Evolutionary conservation across 2,113 vertebrate genomes (phyloP), one percentile per base, ranked within the genome.

Genomic region (Gallinago jamesoni): DNA sequence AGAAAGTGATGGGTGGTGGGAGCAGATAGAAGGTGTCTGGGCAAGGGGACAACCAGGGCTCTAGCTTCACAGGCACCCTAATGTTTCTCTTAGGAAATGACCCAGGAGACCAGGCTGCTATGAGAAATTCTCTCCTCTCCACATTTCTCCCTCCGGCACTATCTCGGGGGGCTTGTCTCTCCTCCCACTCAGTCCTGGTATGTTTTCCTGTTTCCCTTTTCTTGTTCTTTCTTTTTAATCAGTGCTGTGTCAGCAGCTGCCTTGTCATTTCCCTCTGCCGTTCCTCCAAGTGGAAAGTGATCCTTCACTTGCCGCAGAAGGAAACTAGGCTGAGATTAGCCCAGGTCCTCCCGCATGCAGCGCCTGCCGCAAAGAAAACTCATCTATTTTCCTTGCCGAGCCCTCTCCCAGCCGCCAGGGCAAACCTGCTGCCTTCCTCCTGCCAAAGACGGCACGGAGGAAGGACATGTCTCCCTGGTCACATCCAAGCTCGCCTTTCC

Each of bases 231-330:
- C 62, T 66, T 76, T 93, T 80, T 92, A 85, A 93, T 86, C 75
- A 94, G 50, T 79, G 97, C 93, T 92, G 57, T 87, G 96, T 95
- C 97, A 97, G 93, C 97, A 97, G 76, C 81, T 95, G 94, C 63
- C 84, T 87, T 68, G 64, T 97, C 77, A 87, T 87, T 95, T 94
- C 73, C 81, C 75, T 93, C 78, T 90, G 82, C 72, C 73, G 80
- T 57, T 96, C 68, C 81, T 94, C 87, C 87, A 78, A 93, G 74
- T 89, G 96, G 89, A 94, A 96, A 95, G 63, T 52, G 93, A 94
- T 95, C 87, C 93, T 80, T 96, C 94, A 90, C 45, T 75, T 5
- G 10, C 91, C 70, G 80, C 48, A 94, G 81, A 83, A 93, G 86
- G 88, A 94, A 95, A 83, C 57, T 43, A 59, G 83, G 80, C 67